Base-by-base conservation (phyloP, 2,888 invertebrate genomes). In the Orgyia antiqua region DNA sequence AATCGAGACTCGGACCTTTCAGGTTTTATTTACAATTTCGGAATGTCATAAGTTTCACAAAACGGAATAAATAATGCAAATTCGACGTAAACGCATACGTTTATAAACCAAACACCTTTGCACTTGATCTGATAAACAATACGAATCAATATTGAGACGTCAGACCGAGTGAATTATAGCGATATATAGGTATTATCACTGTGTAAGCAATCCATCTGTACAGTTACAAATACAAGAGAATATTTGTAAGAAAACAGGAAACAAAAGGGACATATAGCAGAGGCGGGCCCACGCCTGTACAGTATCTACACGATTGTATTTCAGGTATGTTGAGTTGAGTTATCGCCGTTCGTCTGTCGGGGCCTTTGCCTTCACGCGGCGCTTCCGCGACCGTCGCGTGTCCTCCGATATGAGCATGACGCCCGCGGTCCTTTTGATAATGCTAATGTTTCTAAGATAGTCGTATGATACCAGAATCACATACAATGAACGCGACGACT, bases 381-480 rank as follows among this genome's bases (percentile, higher is more conserved):
- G 71, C 75, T 82, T 79, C 80, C 79, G 78, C 76, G 72, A 70
- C 69, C 67, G 71, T 72, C 71, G 69, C 64, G 65, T 72, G 78
- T 77, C 74, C 70, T 60, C 65, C 68, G 80, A 80, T 80, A 78
- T 67, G 67, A 77, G 63, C 77, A 70, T 70, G 75, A 77, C 75
- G 70, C 75, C 70, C 60, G 79, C 78, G 80, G 80, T 61, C 71
- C 77, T 79, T 75, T 78, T 80, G 82, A 82, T 83, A 82, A 80
- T 78, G 79, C 76, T 80, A 83, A 83, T 82, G 79, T 78, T 68
- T 47, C 60, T 58, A 55, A 68, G 82, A 79, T 79, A 76, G 68
- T 52, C 52, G 58, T 58, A 61, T 58, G 78, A 79, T 80, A 78
- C 68, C 52, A 62, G 54, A 67, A 64, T 68, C 72, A 76, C 72